Evolutionary conservation across 35 echinoderm and acorn worm genomes (phyloP), one percentile per base, ranked within the genome.

Genomic region (Hemicentrotus pulcherrimus): DNA sequence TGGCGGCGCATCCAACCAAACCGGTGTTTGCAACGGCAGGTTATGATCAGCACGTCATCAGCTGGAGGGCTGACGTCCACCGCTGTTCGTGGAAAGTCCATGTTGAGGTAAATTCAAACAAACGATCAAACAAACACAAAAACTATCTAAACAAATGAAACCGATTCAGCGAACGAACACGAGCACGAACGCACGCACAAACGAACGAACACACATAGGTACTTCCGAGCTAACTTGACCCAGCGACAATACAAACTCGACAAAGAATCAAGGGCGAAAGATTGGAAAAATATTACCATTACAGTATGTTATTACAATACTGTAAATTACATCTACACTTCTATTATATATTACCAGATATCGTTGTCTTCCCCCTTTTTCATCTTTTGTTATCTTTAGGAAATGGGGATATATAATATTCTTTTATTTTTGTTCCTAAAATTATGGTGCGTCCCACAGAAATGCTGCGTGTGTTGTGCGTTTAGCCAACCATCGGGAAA

Each of bases 21-120:
- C 96, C 94, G 0, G 96, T 94, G 32, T 99, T 99, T 90, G 96
- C 97, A 31, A 97, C 96, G 24, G 96, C 95, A n/a, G 98, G 98
- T 32, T 96, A 97, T 78, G 97, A 97, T 47, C 86, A 94, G 78
- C 78, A 95, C 48, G 96, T 99, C 60, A 96, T 97, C 48, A 71
- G 96, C 24, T 99, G 98, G 98, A 86, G 95, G 58, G 95, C 98
- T 47, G 98, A 99, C 55, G 71, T 94, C 35, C 96, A 97, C 86
- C 96, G 96, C 91, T 33, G 97, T 9, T 94, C 97, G 1, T 99
- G 98, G 98, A 99, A 99, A 58, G 91, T 95, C 31, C 86, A 96
- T 46, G 96, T 96, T 0, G 98, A 99, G 97, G 97, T 98, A 59
- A 45, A 59, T 16, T 14, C 11, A 59, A 59, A 59, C 52, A 59